A percentile compares a stretch with the other conserved stretches of the same genome.
Evolutionary conservation across 2,888 invertebrate species (phyloP).

Genomic region (Sisyra terminalis): DNA sequence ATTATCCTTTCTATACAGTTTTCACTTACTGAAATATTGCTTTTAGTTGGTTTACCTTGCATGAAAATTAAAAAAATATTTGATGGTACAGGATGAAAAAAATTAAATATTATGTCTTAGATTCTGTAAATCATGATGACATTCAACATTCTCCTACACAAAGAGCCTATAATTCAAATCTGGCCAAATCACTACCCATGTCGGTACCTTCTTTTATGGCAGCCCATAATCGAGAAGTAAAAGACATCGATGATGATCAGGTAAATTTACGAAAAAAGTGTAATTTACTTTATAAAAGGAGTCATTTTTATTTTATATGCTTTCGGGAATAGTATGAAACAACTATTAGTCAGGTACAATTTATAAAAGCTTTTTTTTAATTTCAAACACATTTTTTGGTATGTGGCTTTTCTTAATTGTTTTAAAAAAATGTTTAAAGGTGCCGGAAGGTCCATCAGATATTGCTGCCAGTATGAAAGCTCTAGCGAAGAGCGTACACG

Average conservation of each 20-base stretch:
- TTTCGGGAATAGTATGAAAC: background rate
- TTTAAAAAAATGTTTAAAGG: conserved; percentile 12
- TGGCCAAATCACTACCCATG: conserved; percentile 67
- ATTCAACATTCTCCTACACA: conserved; percentile 36
- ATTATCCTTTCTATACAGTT: no score
- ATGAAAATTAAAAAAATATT: no score
- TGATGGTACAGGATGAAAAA: no score
- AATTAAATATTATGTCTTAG: conserved; percentile 16
- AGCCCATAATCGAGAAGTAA: conserved; percentile 17
- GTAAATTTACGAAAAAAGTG: conserved; percentile 27
- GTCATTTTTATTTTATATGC: background rate
- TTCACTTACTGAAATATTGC: no score
- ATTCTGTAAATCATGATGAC: conserved; percentile 39
- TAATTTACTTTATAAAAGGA: background rate
- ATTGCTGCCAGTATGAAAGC: conserved; percentile 87
- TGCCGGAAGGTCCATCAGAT: conserved; percentile 49
- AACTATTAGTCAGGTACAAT: background rate
- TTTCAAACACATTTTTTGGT: no score
- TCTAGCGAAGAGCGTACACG: conserved; percentile 79
- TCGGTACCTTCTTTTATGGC: conserved; percentile 46
- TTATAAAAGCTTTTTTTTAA: no score
- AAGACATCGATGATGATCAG: conserved; percentile 34
- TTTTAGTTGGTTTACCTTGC: no score
- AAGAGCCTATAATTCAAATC: conserved; percentile 24
- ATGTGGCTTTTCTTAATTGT: conserved; percentile 6